Evolutionary conservation across 2,888 invertebrate species (phyloP).

Genomic region (Cylloceria caligata): DNA sequence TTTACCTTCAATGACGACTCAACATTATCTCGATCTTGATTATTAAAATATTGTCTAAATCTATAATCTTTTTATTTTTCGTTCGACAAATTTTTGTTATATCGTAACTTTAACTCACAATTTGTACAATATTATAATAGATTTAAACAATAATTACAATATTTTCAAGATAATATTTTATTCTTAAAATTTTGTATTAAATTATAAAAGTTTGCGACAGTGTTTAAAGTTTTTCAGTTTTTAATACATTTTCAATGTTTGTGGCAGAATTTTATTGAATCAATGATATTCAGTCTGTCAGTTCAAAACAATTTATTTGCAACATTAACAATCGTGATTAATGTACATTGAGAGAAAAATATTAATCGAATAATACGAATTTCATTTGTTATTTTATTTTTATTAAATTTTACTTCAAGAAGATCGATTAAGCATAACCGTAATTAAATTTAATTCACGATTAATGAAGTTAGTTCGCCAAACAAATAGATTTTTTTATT

Average conservation of each 20-base stretch:
- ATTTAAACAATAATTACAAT: too few species aligned
- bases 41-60: background rate
- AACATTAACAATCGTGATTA: background rate
- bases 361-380: background rate
- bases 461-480: background rate
- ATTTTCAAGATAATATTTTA: too few species aligned
- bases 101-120: too few species aligned
- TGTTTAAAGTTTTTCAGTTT: too few species aligned
- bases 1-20: slow-evolving; percentile 22
- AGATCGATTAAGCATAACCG: background rate
- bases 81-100: too few species aligned
- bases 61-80: background rate
- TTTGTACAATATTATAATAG: too few species aligned
- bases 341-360: background rate
- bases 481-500: background rate
- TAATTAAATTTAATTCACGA: background rate
- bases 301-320: slow-evolving; percentile 9
- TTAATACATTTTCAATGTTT: too few species aligned
- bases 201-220: too few species aligned
- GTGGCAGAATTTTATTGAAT: too few species aligned
- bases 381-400: background rate
- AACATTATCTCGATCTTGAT: background rate
- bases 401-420: background rate
- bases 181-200: too few species aligned
- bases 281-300: too few species aligned